phyloP scores from a whole-genome alignment of 1,140 invertebrate genomes.

The Procambarus virginalis region DNA sequence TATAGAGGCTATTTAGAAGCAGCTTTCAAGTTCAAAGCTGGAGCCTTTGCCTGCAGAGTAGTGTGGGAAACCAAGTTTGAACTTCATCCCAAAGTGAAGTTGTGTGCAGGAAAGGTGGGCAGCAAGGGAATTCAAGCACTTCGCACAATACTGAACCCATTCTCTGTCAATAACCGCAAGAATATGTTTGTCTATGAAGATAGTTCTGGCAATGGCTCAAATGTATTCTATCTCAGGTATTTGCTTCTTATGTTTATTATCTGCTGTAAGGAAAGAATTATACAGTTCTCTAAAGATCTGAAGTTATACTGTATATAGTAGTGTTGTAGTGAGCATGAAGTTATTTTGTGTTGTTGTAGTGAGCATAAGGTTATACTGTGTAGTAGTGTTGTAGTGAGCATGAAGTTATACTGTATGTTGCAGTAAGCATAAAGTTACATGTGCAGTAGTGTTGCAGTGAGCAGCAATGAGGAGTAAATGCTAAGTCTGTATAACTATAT shows the following conservation, averaged over 20 bases:
- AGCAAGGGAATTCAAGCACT: constrained; percentile 76
- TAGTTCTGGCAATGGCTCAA: constrained; percentile 76
- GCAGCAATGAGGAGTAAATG: too few relatives aligned
- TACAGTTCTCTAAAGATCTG: too few relatives aligned
- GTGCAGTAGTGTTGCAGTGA: too few relatives aligned
- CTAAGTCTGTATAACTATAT: too few relatives aligned
- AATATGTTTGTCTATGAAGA: constrained; percentile 90
- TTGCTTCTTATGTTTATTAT: background rate
- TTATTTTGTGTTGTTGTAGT: too few relatives aligned
- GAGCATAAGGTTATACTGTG: too few relatives aligned
- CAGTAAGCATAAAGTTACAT: too few relatives aligned
- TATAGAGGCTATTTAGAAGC: constrained; percentile 75
- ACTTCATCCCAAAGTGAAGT: constrained; percentile 84
- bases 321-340: too few relatives aligned
- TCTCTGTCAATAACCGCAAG: constrained; percentile 83
- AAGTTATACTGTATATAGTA: too few relatives aligned
- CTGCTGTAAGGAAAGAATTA: too few relatives aligned
- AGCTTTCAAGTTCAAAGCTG: constrained; percentile 78
- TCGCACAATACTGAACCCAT: constrained; percentile 81
- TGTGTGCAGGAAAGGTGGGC: constrained; percentile 70
- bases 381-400: too few relatives aligned
- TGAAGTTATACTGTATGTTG: too few relatives aligned
- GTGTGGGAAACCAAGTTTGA: constrained; percentile 84
- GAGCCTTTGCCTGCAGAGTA: constrained; percentile 83
- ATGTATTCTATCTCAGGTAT: constrained; percentile 70